Base-by-base conservation (phyloP, 2,888 invertebrate genomes). In the Eupeodes latifasciatus region DNA sequence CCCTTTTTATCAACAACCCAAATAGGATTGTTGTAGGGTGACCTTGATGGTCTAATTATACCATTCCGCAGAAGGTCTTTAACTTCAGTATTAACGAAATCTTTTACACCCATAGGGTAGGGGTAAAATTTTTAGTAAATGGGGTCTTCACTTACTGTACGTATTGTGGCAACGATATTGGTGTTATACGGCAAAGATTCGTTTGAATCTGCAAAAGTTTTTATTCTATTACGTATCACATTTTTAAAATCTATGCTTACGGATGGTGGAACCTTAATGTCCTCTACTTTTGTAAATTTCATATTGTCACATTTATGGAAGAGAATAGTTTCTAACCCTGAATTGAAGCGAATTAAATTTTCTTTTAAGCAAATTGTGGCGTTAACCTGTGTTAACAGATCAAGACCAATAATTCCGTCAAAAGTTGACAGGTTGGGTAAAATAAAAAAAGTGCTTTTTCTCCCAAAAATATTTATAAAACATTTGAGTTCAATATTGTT, bases 401-500 rank as follows among this genome's bases (percentile, higher is more conserved):
- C 89, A 53, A 90, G 71, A 14, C 87, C 89, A 49, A 90, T 69
- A 51, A 89, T 89, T 12, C 85, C 89, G 72, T 90, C 89, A 53
- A 89, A 89, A 12, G 89, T 83, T 55, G 49, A 10, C 10, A 51
- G 49, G 14, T 14, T 12, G 12, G 49, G 49, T 51, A 51, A n/a
- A n/a, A n/a, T n/a, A n/a, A n/a, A n/a, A n/a, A n/a, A n/a, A n/a
- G n/a, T n/a, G n/a, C n/a, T n/a, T n/a, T n/a, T n/a, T n/a, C n/a
- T n/a, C n/a, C n/a, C n/a, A n/a, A n/a, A n/a, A n/a, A n/a, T n/a
- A n/a, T n/a, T n/a, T n/a, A n/a, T n/a, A n/a, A n/a, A n/a, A n/a
- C n/a, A n/a, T n/a, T n/a, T n/a, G n/a, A n/a, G n/a, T n/a, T n/a
- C n/a, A n/a, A n/a, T n/a, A n/a, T n/a, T n/a, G n/a, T n/a, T n/a